Conservation (phyloP, 2,113 vertebrate genomes). For the Pongo pygmaeus region DNA sequence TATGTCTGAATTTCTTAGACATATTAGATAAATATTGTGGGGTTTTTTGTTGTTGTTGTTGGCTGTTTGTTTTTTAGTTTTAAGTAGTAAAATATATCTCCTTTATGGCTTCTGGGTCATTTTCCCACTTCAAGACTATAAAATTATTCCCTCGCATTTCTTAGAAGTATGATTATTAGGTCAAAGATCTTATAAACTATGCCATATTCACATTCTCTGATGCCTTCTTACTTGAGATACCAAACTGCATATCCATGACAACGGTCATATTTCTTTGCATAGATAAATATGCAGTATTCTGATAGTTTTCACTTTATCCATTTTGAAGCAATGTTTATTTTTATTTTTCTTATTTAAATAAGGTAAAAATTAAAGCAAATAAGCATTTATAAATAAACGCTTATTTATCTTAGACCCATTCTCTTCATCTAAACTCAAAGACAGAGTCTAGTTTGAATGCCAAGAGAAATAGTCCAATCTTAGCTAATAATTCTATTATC, state of each 20-base stretch:
- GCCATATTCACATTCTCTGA: background rate
- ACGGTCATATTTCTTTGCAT: background rate
- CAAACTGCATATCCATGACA: background rate
- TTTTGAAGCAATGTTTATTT: background rate
- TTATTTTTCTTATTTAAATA: too few species aligned
- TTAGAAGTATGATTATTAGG: background rate
- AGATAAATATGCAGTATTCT: constrained; percentile 26
- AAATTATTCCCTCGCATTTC: background rate
- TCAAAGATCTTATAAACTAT: background rate
- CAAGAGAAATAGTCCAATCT: constrained; percentile 28
- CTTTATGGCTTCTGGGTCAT: background rate
- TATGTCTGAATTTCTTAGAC: background rate
- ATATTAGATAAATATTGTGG: background rate
- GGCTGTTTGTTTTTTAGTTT: background rate
- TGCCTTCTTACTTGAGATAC: background rate
- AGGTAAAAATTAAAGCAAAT: too few species aligned
- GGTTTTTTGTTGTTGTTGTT: too few species aligned
- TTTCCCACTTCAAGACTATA: background rate
- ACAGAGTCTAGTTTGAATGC: constrained; percentile 13
- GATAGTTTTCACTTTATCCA: background rate
- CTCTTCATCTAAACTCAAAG: background rate
- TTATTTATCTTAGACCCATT: constrained; percentile 20
- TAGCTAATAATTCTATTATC: constrained; percentile 12
- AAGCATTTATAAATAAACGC: background rate
- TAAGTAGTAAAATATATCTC: background rate